Conservation (phyloP, 2,113 vertebrate genomes). For the Struthio camelus region DNA sequence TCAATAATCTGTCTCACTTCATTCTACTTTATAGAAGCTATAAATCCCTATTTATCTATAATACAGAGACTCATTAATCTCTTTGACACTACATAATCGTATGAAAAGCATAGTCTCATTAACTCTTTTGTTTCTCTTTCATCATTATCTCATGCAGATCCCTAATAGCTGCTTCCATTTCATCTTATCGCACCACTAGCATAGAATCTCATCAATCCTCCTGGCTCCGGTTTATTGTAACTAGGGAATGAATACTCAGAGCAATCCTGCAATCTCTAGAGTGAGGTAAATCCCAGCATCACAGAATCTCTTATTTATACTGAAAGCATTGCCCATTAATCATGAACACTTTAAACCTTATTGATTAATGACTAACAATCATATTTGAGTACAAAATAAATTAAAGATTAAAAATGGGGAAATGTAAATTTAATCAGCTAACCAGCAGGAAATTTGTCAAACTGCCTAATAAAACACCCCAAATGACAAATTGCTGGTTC, state of each 20-base stretch:
- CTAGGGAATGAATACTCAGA: neutral
- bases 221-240: neutral
- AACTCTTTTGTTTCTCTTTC: conserved; percentile 1
- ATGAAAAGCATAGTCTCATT: neutral
- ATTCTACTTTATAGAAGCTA: neutral
- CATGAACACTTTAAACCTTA: conserved; percentile 4
- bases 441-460: conserved; percentile 18
- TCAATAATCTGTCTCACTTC: neutral
- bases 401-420: conserved; percentile 41
- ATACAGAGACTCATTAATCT: neutral
- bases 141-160: neutral
- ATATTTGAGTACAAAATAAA: conserved; percentile 40
- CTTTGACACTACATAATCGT: neutral
- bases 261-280: neutral
- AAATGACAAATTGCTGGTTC: conserved; percentile 28
- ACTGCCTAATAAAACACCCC: conserved; percentile 6
- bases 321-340: conserved; percentile 23
- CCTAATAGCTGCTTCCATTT: conserved; percentile 3
- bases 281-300: conserved; percentile 6
- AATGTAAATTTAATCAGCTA: conserved; percentile 42
- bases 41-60: neutral
- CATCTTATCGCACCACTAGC: neutral
- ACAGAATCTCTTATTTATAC: conserved; percentile 18
- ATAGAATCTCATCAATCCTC: neutral
- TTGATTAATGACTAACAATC: conserved; percentile 38